Base-by-base conservation (phyloP, 1,140 invertebrate species). In the Drosophila ogumai region DNA sequence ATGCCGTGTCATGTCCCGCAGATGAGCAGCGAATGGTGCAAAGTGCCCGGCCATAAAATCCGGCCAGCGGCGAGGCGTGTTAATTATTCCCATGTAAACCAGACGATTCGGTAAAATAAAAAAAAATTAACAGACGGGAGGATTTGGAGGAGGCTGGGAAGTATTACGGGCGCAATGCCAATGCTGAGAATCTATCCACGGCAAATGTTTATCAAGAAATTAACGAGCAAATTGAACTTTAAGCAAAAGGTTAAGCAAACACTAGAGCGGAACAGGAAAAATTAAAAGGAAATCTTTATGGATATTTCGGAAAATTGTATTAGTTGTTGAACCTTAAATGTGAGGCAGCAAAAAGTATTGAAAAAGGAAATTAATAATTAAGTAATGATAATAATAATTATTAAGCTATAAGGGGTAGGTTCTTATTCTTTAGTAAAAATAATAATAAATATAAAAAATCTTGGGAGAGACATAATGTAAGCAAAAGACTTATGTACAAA, bases 221-320 rank as follows among this genome's bases (percentile, higher is more conserved):
- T 75, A 84, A 88, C 85, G 72, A 71, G 60, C 61, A 66, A 74
- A 88, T 81, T 88, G 85, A 88, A 88, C 77, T 90, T 88, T 77
- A 40, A 44, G 32, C 63, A n/a, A 82, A 87, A 87, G 82, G 82
- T 86, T 81, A 75, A 79, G 41, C 75, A 74, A 88, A 88, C 79
- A 86, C 19, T 19, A 34, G 34, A 49, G 57, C 34, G 25, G 31
- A 74, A 69, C 40, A 50, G 49, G 15, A 77, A 17, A 67, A 58
- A 22, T 57, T 63, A 67, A 79, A 65, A 19, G n/a, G 17, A 66
- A 77, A 49, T 63, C 67, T 77, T 68, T 55, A 82, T 55, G 34
- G 13, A 9, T 54, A 15, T 22, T 54, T 6, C 0, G 52, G 3
- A 38, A n/a, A 54, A 38, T 36, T 22, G 8, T 9, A 54, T 36